Base-by-base conservation (phyloP, 1,140 invertebrate genomes). In the Drosophila grimshawi region DNA sequence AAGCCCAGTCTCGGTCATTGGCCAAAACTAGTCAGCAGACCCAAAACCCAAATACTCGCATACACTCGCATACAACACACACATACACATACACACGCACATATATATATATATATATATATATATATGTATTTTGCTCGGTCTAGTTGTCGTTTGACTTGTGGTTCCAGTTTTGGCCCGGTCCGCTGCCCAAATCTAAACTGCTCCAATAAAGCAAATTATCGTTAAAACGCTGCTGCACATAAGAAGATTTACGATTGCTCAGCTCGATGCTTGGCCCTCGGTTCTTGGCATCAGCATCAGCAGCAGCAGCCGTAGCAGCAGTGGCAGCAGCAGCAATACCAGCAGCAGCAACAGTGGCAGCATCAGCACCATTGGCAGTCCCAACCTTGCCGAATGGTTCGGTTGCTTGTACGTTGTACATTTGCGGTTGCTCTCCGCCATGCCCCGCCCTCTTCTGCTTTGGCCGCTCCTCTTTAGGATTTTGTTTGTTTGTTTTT, bases 161-260 rank as follows among this genome's bases (percentile, higher is more conserved):
- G 83, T 88, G 76, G 80, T 72, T 57, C 56, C 49, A 51, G 57
- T 43, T 69, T n/a, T 60, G 52, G 69, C 41, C 66, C 81, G 81
- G 66, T 85, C 59, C 74, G 65, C 80, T 74, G 76, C 61, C 78
- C 74, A 89, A 89, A 89, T 89, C 85, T 89, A 85, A 89, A 89
- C 86, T 89, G 85, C 80, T 89, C 76, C 85, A 89, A 89, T 89
- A 89, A 89, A 89, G 85, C 85, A 89, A 89, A 89, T 89, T 89
- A 89, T 89, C 85, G 85, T 89, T 89, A 89, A 89, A 89, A 89
- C 89, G 86, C 86, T 89, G 85, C 86, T 89, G 80, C 85, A 89
- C 85, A 89, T 89, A 89, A 89, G 86, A 90, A 89, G 85, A 89
- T 89, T 89, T 89, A 89, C 85, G 85, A 89, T 85, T 89, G 80